phyloP scores from a whole-genome alignment of 2,888 invertebrate species.

The Ellobium chinense region DNA sequence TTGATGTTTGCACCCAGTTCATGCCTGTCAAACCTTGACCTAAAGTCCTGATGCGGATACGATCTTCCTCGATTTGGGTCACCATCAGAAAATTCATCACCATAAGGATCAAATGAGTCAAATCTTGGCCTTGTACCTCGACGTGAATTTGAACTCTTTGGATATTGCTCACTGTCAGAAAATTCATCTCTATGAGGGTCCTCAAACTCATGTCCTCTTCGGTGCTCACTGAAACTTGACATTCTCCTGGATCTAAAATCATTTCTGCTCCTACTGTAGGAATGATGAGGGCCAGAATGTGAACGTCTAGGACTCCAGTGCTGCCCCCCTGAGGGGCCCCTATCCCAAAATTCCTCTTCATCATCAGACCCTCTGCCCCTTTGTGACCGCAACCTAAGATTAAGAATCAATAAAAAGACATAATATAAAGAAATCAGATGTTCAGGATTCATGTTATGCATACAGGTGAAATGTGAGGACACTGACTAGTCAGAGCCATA shows the following conservation, averaged over 20 bases:
- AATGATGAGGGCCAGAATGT: not conserved
- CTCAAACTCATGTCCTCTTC: not conserved
- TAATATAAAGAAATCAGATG: not conserved
- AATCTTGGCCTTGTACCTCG: not conserved
- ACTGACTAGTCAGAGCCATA: no score
- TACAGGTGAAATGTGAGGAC: no score
- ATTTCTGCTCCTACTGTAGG: not conserved
- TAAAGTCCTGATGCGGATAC: no score
- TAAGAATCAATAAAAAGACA: not conserved
- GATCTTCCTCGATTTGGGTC: not conserved
- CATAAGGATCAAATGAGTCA: not conserved
- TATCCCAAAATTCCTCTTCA: not conserved
- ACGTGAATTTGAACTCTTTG: not conserved
- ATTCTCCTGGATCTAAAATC: not conserved
- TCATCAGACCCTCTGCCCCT: not conserved
- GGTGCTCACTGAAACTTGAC: not conserved
- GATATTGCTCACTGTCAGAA: not conserved
- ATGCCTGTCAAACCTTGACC: not conserved
- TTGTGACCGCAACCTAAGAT: not conserved
- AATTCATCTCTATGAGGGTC: not conserved
- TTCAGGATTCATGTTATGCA: no score
- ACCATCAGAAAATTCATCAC: not conserved
- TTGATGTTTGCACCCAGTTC: conserved; percentile 32
- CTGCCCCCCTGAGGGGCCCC: not conserved
- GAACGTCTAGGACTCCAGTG: not conserved